These are phyloP conservation scores for Nestor notabilis DNA, from an alignment of 2,113 vertebrate species.

Conservation along the genomic window DNA sequence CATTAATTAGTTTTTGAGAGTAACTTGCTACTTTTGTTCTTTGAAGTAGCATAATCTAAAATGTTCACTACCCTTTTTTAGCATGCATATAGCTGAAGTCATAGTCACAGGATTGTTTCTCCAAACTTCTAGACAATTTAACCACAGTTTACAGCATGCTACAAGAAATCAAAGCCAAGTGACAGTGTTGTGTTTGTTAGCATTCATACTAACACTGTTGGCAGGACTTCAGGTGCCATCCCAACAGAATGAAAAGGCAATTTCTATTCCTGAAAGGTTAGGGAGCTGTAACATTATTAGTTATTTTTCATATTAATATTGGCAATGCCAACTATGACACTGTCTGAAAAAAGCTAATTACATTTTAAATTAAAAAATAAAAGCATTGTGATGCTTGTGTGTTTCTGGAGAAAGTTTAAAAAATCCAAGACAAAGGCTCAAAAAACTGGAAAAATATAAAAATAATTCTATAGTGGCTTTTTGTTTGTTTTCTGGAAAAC, in stretches of 20 bases:
- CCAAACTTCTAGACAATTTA: background rate
- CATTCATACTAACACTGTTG: background rate
- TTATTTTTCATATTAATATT: background rate
- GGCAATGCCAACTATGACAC: background rate
- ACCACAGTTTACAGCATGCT: background rate
- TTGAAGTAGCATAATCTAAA: background rate
- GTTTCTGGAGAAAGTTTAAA: background rate
- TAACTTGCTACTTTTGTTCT: background rate
- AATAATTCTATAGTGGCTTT: background rate
- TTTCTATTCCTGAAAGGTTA: background rate
- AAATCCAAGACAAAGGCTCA: background rate
- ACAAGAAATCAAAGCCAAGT: background rate
- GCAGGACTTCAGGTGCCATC: background rate
- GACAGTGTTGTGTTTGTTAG: background rate
- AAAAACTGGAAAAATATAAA: background rate
- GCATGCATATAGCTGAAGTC: background rate
- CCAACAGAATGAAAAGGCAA: background rate
- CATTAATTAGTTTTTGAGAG: background rate
- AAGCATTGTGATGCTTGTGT: background rate
- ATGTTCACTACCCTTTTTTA: background rate
- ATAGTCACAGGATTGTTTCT: background rate
- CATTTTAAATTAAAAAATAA: background rate
- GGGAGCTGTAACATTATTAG: background rate
- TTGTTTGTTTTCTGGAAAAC: conserved; percentile 3
- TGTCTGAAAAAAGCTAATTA: background rate